phyloP scores from a whole-genome alignment of 2,113 vertebrate genomes.

The Dromiciops gliroides region DNA sequence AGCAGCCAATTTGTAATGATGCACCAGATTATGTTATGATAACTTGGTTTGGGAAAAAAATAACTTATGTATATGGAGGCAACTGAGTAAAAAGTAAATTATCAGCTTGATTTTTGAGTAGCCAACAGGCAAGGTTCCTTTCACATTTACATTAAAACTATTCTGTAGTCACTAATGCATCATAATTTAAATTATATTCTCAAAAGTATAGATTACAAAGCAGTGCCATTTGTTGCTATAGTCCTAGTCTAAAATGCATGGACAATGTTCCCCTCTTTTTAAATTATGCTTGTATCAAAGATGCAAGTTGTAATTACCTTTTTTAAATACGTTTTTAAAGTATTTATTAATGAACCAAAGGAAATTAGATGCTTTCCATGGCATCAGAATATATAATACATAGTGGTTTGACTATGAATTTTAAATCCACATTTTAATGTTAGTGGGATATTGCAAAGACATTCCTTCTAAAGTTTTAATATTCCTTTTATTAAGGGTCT shows the following conservation, averaged over 20 bases:
- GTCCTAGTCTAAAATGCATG: conserved; percentile 70
- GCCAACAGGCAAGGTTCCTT: conserved; percentile 82
- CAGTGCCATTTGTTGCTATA: conserved; percentile 80
- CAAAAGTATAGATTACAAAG: conserved; percentile 57
- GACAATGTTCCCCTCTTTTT: conserved; percentile 80
- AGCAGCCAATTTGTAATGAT: conserved; percentile 70
- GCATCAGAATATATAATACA: conserved; percentile 87
- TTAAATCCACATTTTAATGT: conserved; percentile 87
- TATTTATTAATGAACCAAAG: conserved; percentile 94
- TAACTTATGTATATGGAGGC: conserved; percentile 86
- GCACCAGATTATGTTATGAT: conserved; percentile 75
- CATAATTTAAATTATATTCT: conserved; percentile 71
- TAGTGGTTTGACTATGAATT: conserved; percentile 89
- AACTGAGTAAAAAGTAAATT: conserved; percentile 80
- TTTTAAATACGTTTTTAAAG: conserved; percentile 90
- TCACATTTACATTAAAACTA: conserved; percentile 80
- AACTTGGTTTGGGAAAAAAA: conserved; percentile 78
- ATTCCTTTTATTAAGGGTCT: conserved; percentile 89
- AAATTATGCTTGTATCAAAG: conserved; percentile 91
- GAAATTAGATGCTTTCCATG: conserved; percentile 85
- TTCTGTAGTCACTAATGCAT: conserved; percentile 70
- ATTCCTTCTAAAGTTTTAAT: conserved; percentile 90
- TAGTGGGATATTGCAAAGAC: conserved; percentile 89
- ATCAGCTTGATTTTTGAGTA: conserved; percentile 84
- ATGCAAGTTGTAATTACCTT: conserved; percentile 93